Evolutionary conservation across 2,888 invertebrate species (phyloP), one percentile per base, ranked within the genome.

Genomic region (Dione vanillae): DNA sequence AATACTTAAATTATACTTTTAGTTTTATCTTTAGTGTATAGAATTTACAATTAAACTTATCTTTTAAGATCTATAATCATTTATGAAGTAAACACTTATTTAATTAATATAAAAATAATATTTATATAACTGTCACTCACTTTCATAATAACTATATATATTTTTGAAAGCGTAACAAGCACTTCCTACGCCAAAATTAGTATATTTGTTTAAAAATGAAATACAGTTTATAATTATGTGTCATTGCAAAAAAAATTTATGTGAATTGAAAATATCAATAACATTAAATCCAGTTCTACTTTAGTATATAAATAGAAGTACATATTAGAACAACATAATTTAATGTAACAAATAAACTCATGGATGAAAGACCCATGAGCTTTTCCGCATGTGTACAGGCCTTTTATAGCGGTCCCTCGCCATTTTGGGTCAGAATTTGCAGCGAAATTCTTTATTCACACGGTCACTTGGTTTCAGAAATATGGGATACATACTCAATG

Each of bases 381-480:
- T 45, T 43, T 37, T 16, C 49, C 41, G 35, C 58, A 56, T 59
- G 47, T 59, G 58, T 40, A 43, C 45, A 40, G 65, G 16, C 27
- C 52, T 65, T 71, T 65, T 68, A 68, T 68, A 43, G 65, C 59
- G 20, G 65, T 67, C 71, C 71, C 71, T 58, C 45, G 68, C 56
- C 67, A 58, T 68, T 71, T 68, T 43, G 3, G 54, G 45, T 43
- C 12, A n/a, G 54, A 69, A 64, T 64, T 69, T 54, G 64, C 62
- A 64, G 54, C 62, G 56, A 54, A 64, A 64, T 69, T 68, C 67
- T 68, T 71, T 71, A 68, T 65, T 61, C 71, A 67, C 68, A 65
- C 67, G 68, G 64, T 68, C 65, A 51, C 71, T 71, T 68, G 67
- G 64, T 58, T 54, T 59, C 71, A 58, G 43, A 65, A 49, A 67